Evolutionary conservation across 2,888 invertebrate genomes (phyloP), one percentile per base, ranked within the genome.

Genomic region (Leucozona laternaria): DNA sequence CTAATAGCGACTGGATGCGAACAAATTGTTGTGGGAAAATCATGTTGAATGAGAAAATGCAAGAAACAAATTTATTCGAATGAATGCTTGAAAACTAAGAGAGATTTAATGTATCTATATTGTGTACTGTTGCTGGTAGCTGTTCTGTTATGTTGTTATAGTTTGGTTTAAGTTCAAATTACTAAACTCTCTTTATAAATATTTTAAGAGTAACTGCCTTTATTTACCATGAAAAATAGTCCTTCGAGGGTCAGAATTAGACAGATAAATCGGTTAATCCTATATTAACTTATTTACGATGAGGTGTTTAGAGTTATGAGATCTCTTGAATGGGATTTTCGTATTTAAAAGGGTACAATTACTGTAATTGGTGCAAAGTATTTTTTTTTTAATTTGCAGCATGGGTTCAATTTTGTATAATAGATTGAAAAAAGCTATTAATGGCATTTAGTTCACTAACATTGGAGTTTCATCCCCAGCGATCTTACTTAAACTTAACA

Each of bases 11-110:
- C 66, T 66, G 45, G 45, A 45, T 17, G 28, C 4, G 13, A 31
- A 31, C 20, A 64, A 43, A 62, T 43, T 62, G 43, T 22, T 62
- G 40, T 64, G 64, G 45, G 45, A 45, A 48, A 31, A 64, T 48
- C 15, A 31, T 48, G 48, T 66, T 66, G 48, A 48, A 48, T 15
- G 28, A 64, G 17, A 64, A 64, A 17, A 22, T 60, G 13, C 28
- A 31, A 45, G 64, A 64, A 17, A 45, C 31, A 64, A 64, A 28
- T 53, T 53, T 53, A 53, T 53, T 53, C 7, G 15, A 25, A 22
- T 2, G 7, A 20, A 22, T 2, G 0, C 13, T 5, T 55, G 1
- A 5, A 55, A 28, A 17, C 11, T 57, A 11, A 31, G 31, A 57
- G 57, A 57, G 6, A 55, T 45, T 20, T 20, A 20, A 8, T 45